Percentiles rank a stretch among this genome's conserved stretches.
Conservation (phyloP, 2,113 vertebrate genomes). For the Tyto alba region DNA sequence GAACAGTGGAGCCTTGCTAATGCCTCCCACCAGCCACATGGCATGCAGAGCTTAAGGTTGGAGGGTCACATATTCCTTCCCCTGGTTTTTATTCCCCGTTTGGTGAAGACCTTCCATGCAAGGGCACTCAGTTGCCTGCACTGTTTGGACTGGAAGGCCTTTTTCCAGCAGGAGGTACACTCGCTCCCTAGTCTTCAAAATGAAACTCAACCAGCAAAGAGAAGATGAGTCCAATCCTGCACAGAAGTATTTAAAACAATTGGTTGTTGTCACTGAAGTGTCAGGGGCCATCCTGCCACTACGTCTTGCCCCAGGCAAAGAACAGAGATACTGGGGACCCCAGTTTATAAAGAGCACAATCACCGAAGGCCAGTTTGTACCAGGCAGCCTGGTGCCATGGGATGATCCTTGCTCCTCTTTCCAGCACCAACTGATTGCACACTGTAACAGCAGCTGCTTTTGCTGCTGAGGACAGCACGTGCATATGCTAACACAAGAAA, state of each 20-base stretch:
- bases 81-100: not conserved
- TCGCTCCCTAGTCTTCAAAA: not conserved
- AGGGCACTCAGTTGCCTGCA: not conserved
- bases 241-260: not conserved
- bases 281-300: not conserved
- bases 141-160: not conserved
- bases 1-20: not conserved
- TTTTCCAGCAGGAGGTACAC: not conserved
- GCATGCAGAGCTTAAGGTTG: constrained; percentile 23
- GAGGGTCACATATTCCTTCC: constrained; percentile 39
- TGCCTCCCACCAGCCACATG: constrained; percentile 51
- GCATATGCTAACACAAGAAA: not conserved
- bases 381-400: not conserved
- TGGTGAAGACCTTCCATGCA: not conserved
- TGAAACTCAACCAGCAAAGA: not conserved
- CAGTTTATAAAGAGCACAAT: not conserved
- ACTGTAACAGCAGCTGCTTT: not conserved
- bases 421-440: not conserved
- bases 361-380: not conserved
- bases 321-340: not conserved
- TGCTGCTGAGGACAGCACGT: not conserved
- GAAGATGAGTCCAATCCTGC: not conserved
- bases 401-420: not conserved
- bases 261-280: not conserved
- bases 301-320: not conserved